These are phyloP conservation scores for Pontoporia blainvillei DNA, from an alignment of 2,113 vertebrate species.

Conservation along the genomic window DNA sequence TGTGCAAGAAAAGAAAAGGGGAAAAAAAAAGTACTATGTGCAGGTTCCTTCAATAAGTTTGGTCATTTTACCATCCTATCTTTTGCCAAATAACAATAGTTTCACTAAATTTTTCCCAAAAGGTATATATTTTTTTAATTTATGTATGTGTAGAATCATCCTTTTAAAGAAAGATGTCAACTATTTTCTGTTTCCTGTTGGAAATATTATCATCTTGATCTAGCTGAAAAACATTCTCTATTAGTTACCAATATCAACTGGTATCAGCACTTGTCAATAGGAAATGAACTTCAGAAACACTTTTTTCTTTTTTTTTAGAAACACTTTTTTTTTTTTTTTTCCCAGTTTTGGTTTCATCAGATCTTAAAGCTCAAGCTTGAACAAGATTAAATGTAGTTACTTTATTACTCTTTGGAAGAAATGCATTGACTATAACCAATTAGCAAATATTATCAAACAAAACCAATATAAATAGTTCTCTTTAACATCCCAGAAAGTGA, in stretches of 20 bases:
- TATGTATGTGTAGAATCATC: neutral
- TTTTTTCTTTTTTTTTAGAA: neutral
- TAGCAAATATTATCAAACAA: neutral
- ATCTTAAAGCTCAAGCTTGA: slow-evolving; percentile 3
- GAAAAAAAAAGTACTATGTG: neutral
- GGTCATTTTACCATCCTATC: neutral
- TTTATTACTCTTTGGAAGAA: neutral
- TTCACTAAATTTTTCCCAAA: neutral
- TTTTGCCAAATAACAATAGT: neutral
- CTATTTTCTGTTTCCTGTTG: neutral
- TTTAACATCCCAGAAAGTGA: slow-evolving; percentile 8
- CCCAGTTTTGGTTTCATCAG: slow-evolving; percentile 19
- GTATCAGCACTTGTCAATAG: neutral
- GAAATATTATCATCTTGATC: slow-evolving; percentile 2
- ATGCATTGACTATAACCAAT: neutral
- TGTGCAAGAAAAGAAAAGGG: neutral
- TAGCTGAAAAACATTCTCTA: neutral
- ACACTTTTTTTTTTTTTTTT: neutral
- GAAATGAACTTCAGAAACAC: neutral
- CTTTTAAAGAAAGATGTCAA: neutral
- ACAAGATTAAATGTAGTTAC: neutral
- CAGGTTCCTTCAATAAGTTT: neutral
- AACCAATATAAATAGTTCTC: neutral
- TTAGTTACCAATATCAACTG: neutral
- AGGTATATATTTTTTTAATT: neutral